Conservation (phyloP, 2,113 vertebrate genomes). For the Xiphophorus maculatus region DNA sequence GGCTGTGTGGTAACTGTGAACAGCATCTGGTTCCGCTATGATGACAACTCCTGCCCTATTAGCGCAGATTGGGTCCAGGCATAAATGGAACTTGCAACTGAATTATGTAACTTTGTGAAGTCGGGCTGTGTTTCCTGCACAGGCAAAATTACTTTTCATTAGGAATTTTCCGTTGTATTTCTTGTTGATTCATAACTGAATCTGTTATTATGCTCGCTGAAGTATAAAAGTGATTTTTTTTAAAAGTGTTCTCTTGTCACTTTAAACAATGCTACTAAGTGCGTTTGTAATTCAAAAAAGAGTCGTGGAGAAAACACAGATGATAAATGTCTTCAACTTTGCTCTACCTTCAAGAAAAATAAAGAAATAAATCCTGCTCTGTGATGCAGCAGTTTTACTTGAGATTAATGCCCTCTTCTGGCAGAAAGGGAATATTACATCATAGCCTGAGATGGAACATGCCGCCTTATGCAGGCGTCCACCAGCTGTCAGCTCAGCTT, state of each 20-base stretch:
- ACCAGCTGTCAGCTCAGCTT: slow-evolving; percentile 41
- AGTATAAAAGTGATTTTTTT: background rate
- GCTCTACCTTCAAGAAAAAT: background rate
- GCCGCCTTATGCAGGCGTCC: slow-evolving; percentile 18
- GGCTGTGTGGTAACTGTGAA: background rate
- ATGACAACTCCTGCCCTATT: background rate
- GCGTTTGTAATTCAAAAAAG: slow-evolving; percentile 7
- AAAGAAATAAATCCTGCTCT: background rate
- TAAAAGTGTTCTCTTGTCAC: background rate
- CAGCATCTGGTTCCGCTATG: background rate
- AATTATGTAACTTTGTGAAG: background rate
- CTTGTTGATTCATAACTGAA: background rate
- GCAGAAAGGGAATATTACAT: slow-evolving; percentile 32
- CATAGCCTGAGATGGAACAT: slow-evolving; percentile 9
- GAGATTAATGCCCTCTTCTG: slow-evolving; percentile 57
- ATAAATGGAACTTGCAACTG: background rate
- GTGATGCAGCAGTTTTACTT: slow-evolving; percentile 51
- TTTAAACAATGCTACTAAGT: slow-evolving; percentile 1
- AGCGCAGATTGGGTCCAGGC: background rate
- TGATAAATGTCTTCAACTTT: slow-evolving; percentile 27
- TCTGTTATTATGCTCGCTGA: background rate
- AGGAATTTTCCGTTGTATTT: background rate
- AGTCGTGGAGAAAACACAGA: background rate
- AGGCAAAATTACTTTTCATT: background rate
- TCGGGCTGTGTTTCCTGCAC: background rate